Evolutionary conservation across 2,797 vertebrate species (phyloP), one percentile per base, ranked within the genome.

Genomic region (Sparidentex hasta): DNA sequence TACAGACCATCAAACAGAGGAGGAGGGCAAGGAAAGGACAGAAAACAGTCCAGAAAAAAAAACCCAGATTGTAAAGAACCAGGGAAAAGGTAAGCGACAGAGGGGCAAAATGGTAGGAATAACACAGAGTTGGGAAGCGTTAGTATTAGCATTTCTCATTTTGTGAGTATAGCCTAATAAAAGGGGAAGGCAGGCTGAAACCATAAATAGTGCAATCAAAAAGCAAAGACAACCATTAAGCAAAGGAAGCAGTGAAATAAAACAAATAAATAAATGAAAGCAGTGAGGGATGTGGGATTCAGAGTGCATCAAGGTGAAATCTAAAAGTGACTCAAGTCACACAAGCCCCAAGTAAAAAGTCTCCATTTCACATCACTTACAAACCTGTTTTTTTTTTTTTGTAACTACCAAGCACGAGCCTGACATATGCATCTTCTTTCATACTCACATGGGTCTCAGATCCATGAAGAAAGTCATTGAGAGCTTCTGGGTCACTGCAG

Each of bases 391-490:
- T 67, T 57, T 59, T 1, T 11, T 64, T 67, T 67, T 57, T 59
- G 1, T 11, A 76, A n/a, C 33, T 23, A 71, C 47, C 77, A 65
- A 66, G 56, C 48, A 50, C 12, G 47, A 56, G 46, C 11, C 51
- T 46, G 17, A 23, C 21, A 47, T 41, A 29, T 23, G 44, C 48
- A 4, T 57, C 8, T 65, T 38, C 51, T 71, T 68, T 82, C 46
- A 59, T 91, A 95, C 96, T 96, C 87, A 96, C 96, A 93, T 95
- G 96, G 92, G 95, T 98, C 93, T 99, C 97, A 88, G 97, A 98
- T 97, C 98, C 98, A 97, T 99, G 98, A 88, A 99, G 94, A 93
- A 99, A 99, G 93, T 98, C 97, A 71, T 99, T 99, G 88, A 99
- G 94, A 95, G 98, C 97, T 95, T 99, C 97, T 87, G 98, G 97